Base-by-base conservation (phyloP, 1,140 invertebrate species). In the Whitmania pigra region DNA sequence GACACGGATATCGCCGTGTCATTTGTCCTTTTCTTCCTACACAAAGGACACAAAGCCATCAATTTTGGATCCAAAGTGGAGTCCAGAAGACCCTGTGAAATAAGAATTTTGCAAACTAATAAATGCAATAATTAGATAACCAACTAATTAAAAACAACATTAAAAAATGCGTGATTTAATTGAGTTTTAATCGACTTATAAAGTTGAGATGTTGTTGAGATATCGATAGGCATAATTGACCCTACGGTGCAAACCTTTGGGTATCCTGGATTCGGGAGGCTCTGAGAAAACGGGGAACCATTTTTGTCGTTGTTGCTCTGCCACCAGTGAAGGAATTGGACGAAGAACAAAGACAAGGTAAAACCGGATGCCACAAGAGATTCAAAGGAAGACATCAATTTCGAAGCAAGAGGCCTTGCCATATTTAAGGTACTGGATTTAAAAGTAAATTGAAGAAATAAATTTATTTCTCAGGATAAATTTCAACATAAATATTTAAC, bases 291-390 rank as follows among this genome's bases (percentile, higher is more conserved):
- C 11, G 15, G 57, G 22, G 22, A 63, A 31, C 57, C 57, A 11
- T 25, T 31, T 63, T 15, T 15, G 4, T 25, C 29, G 15, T 18
- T 18, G 18, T 31, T 31, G 22, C 22, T 63, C 11, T 63, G 57
- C 57, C 57, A 63, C 57, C 57, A 63, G 29, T 63, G 22, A n/a
- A 63, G 57, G 29, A 63, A 63, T 13, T 63, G 57, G 22, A 63
- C 11, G 29, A 63, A 63, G 57, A 25, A 63, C 13, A 63, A 7
- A 22, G 57, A 25, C 22, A 63, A 0, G 2, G 57, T 63, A 25
- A 63, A 31, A 63, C 57, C 29, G 29, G 57, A 25, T 13, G 22
- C 29, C 22, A 63, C 22, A 18, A 63, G 57, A 13, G 57, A 22
- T 25, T 22, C 57, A n/a, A 31, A 13, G 11, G 57, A 63, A 1